phyloP scores from a whole-genome alignment of 37 sponge, comb jelly and placozoan species.

The Halisarca cf. caerulea region DNA sequence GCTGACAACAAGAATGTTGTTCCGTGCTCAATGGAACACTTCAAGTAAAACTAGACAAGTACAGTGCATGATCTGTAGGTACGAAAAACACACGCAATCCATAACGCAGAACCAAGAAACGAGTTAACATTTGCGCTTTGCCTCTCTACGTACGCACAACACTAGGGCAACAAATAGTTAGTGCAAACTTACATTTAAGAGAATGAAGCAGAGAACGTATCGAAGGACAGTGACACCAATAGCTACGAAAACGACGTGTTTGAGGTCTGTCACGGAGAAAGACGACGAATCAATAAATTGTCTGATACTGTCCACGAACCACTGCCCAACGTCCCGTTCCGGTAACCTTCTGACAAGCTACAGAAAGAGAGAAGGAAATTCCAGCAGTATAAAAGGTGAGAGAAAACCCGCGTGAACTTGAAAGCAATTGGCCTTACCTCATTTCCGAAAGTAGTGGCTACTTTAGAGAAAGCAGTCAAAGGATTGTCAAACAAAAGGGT shows the following conservation, averaged over 20 bases:
- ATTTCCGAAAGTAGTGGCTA: too few relatives aligned
- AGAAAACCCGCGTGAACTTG: not conserved
- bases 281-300: not conserved
- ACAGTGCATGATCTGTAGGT: too few relatives aligned
- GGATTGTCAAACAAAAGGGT: too few relatives aligned
- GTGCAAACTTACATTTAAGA: constrained; percentile 53
- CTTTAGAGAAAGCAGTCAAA: too few relatives aligned
- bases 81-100: too few relatives aligned
- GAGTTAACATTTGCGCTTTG: too few relatives aligned
- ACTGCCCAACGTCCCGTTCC: not conserved
- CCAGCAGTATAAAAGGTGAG: not conserved
- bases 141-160: too few relatives aligned
- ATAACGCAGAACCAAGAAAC: too few relatives aligned
- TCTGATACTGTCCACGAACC: not conserved
- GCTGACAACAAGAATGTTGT: too few relatives aligned
- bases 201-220: constrained; percentile 18
- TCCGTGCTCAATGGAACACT: too few relatives aligned
- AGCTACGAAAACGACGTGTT: constrained; percentile 8
- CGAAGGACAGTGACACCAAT: constrained; percentile 39
- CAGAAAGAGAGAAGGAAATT: not conserved
- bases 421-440: not conserved
- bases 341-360: not conserved
- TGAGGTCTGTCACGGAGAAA: not conserved
- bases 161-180: too few relatives aligned
- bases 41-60: not conserved